Percentiles rank a stretch among this genome's conserved stretches.
These are phyloP conservation scores for Micromys minutus DNA, from an alignment of 2,113 vertebrate species.

Conservation along the genomic window DNA sequence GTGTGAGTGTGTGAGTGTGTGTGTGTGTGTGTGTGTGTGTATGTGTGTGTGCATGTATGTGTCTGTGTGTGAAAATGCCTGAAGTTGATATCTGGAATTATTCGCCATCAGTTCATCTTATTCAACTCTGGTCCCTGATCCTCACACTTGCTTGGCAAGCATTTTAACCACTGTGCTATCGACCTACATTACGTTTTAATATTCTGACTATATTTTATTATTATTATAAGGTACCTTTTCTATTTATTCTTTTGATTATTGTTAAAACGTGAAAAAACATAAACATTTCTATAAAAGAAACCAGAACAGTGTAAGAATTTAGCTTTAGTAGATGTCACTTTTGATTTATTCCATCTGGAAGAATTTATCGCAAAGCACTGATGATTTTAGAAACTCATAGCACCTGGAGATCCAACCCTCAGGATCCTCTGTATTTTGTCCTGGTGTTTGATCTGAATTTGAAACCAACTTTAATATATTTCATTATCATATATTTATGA, in stretches of 20 bases:
- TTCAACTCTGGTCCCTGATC: too few species aligned
- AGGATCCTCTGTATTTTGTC: not conserved
- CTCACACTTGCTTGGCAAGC: not conserved
- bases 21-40: not conserved
- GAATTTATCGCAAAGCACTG: not conserved
- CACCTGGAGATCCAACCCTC: not conserved
- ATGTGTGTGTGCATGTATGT: too few species aligned
- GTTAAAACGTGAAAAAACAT: not conserved
- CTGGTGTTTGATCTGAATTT: not conserved
- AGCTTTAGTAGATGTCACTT: not conserved
- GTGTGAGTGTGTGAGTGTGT: not conserved
- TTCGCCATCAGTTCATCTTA: not conserved
- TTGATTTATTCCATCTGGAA: not conserved
- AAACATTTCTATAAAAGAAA: constrained; percentile 10
- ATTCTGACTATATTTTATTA: not conserved
- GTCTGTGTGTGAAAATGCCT: too few species aligned
- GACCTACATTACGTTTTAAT: not conserved
- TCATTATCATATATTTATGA: too few species aligned
- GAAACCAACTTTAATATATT: not conserved
- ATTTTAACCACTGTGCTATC: not conserved
- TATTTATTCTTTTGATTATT: not conserved
- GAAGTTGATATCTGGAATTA: not conserved
- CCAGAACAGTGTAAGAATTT: not conserved
- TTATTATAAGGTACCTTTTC: not conserved
- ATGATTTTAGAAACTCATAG: not conserved